Conservation (phyloP, 2,113 vertebrate species). For the Grammomys surdaster region DNA sequence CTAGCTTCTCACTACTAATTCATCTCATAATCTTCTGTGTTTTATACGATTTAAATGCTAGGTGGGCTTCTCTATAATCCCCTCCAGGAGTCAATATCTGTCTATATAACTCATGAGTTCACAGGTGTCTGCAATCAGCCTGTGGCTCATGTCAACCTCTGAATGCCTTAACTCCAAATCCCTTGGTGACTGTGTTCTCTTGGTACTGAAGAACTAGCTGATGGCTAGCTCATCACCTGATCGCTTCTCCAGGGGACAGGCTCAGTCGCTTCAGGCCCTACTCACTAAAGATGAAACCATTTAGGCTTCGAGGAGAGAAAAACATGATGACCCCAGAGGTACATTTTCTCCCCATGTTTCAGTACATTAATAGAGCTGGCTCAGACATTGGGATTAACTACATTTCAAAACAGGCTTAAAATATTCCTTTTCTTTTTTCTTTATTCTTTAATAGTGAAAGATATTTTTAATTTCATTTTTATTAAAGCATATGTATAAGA, state of each 20-base stretch:
- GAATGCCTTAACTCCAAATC: neutral
- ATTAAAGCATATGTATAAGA: neutral
- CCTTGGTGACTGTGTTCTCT: neutral
- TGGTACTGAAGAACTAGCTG: neutral
- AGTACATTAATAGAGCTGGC: neutral
- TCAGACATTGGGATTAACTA: neutral
- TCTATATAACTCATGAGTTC: neutral
- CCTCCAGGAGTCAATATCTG: no score
- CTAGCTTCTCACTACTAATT: conserved; percentile 20
- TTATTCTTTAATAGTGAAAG: neutral
- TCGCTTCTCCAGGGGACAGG: neutral
- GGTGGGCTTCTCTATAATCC: neutral
- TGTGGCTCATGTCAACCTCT: neutral
- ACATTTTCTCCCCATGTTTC: neutral
- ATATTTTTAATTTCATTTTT: neutral
- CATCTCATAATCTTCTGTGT: neutral
- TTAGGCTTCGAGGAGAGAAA: neutral
- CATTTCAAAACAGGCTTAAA: neutral
- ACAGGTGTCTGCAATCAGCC: neutral
- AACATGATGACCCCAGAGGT: no score
- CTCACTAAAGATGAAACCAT: neutral
- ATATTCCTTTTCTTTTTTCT: neutral
- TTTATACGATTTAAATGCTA: neutral
- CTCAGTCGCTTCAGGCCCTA: neutral
- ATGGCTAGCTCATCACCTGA: neutral